Evolutionary conservation across 2,888 invertebrate genomes (phyloP), one percentile per base, ranked within the genome.

Genomic region (Macaria liturata): DNA sequence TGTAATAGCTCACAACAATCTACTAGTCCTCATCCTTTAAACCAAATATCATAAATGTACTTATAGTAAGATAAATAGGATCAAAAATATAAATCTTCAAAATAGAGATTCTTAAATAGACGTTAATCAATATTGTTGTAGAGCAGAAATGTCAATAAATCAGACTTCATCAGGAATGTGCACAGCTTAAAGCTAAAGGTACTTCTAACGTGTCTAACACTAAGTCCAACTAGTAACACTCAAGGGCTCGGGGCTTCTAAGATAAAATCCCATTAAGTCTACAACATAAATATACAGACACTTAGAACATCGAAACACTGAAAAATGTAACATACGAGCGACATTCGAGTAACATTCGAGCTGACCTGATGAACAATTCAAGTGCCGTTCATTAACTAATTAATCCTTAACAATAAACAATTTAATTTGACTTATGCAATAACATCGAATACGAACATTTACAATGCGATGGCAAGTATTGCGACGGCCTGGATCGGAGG

Each of bases 331-430:
- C 74, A 76, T 80, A 72, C 86, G 89, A 90, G 89, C 77, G 68
- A 87, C 88, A 88, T 90, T 88, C 89, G 86, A 89, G 88, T 78
- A 79, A 74, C 78, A 66, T 83, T 78, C 67, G 91, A 92, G 92
- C 92, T 88, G 92, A 92, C 92, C 78, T 92, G 91, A 92, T 91
- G 88, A 90, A 87, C 90, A 89, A n/a, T 37, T 88, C 86, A 20
- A 20, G 87, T 88, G 88, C 86, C 86, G 67, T 71, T 51, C 70
- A 72, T 76, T 74, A 77, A 76, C 76, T 81, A 78, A 80, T 75
- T 42, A 56, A 73, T 70, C 57, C 62, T 71, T 74, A 72, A 72
- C 75, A 71, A 77, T 72, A 76, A 79, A 60, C 42, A 55, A 53
- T 55, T 55, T 46, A 55, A 53, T 55, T 55, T 46, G 52, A 56